Base-by-base conservation (phyloP, 1,140 invertebrate genomes). In the Drosophila dunni region DNA sequence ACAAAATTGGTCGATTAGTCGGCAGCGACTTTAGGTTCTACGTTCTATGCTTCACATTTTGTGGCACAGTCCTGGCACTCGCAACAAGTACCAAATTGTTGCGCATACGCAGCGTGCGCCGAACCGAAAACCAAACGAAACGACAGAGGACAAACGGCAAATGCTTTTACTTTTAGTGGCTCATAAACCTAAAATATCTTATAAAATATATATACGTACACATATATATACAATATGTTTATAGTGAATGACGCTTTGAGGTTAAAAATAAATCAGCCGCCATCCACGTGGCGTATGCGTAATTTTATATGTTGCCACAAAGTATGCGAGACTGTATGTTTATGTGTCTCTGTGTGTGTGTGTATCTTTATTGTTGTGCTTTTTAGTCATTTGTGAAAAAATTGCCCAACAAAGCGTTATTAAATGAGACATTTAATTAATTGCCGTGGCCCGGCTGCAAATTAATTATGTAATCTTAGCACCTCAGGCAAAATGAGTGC, bases 401-500 rank as follows among this genome's bases (percentile, higher is more conserved):
- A 89, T 81, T 89, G 84, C 74, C 71, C 79, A 89, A 89, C 84
- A 89, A 89, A 84, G 84, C 84, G 84, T 89, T 89, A 89, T 81
- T 89, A 89, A 89, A 89, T 89, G 80, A 84, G 84, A 88, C 84
- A 84, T 89, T 89, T 89, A 89, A 89, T 89, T 89, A 89, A 89
- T 89, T 89, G 80, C 76, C 63, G 60, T 57, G 71, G 64, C 75
- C 54, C 50, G 77, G 70, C 70, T 78, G 80, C 70, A 89, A 89
- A 84, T 89, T 89, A 89, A 89, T 89, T 89, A 84, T 83, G 84
- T 89, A 89, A 89, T 88, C 85, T 89, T 84, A 84, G 84, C 84
- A 78, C 80, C 78, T 89, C 34, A 57, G 75, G 84, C 84, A 56
- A 62, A 79, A 64, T 71, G 54, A 66, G 76, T 54, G 70, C 83